A percentile compares a stretch with the other conserved stretches of the same genome.
Evolutionary conservation across 2,113 vertebrate genomes (phyloP).

Genomic region (Ellobius talpinus): DNA sequence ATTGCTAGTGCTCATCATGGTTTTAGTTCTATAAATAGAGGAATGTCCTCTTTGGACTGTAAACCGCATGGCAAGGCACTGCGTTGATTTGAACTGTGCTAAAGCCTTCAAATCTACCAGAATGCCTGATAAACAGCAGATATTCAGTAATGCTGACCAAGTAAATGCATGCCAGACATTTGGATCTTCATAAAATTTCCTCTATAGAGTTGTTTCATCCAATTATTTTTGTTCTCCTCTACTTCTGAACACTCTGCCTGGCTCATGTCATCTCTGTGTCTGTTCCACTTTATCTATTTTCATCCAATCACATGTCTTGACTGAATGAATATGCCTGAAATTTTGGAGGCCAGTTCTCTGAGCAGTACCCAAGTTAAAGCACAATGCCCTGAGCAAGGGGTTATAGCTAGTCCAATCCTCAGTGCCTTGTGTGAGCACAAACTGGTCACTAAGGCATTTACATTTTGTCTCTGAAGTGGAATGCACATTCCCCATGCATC

Average conservation of each 20-base stretch:
- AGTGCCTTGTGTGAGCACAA: background rate
- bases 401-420: background rate
- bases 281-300: background rate
- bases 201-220: background rate
- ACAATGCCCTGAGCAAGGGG: background rate
- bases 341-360: background rate
- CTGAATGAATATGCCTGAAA: slow-evolving; percentile 50
- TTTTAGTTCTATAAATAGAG: background rate
- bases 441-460: slow-evolving; percentile 23
- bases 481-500: background rate
- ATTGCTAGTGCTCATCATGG: background rate
- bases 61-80: background rate
- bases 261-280: background rate
- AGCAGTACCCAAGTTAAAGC: slow-evolving; percentile 7
- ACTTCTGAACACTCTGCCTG: background rate
- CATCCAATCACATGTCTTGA: slow-evolving; percentile 17
- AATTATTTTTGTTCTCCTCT: background rate
- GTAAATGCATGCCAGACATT: background rate
- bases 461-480: slow-evolving; percentile 40
- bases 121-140: background rate
- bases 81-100: background rate
- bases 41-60: background rate
- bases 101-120: background rate
- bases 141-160: background rate
- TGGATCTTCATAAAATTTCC: background rate